phyloP scores from a whole-genome alignment of 2,113 vertebrate genomes.

The Athene noctua region DNA sequence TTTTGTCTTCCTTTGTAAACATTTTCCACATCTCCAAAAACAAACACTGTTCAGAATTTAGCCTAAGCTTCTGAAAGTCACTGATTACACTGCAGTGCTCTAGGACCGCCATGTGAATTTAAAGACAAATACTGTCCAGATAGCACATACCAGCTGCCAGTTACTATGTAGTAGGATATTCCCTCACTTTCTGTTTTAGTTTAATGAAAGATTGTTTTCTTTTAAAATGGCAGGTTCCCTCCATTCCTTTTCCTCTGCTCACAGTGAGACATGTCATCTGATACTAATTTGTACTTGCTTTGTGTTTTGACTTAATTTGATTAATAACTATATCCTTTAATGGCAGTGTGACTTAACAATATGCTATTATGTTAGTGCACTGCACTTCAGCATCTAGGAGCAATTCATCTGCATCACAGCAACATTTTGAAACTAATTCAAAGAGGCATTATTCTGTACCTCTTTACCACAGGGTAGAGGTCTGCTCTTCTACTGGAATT shows the following conservation, averaged over 20 bases:
- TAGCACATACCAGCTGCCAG: background rate
- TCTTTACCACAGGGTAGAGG: constrained; percentile 66
- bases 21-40: background rate
- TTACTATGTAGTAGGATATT: background rate
- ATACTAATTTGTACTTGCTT: constrained; percentile 62
- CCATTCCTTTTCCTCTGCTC: constrained; percentile 17
- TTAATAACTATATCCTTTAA: constrained; percentile 67
- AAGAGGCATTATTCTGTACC: constrained; percentile 74
- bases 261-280: constrained; percentile 10
- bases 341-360: constrained; percentile 63
- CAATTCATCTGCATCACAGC: constrained; percentile 66
- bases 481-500: constrained; percentile 66
- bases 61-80: background rate
- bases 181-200: constrained; percentile 41
- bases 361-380: constrained; percentile 60
- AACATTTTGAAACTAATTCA: constrained; percentile 74
- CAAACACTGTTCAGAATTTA: background rate
- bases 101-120: background rate
- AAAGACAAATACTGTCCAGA: constrained; percentile 17
- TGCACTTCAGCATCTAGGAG: constrained; percentile 60
- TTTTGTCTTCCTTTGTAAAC: background rate
- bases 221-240: constrained; percentile 44
- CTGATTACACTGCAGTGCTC: fast-evolving
- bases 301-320: constrained; percentile 69
- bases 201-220: constrained; percentile 41